A percentile compares a stretch with the other conserved stretches of the same genome.
Conservation (phyloP, 2,888 invertebrate genomes). For the Callyntrura guangdongensis region DNA sequence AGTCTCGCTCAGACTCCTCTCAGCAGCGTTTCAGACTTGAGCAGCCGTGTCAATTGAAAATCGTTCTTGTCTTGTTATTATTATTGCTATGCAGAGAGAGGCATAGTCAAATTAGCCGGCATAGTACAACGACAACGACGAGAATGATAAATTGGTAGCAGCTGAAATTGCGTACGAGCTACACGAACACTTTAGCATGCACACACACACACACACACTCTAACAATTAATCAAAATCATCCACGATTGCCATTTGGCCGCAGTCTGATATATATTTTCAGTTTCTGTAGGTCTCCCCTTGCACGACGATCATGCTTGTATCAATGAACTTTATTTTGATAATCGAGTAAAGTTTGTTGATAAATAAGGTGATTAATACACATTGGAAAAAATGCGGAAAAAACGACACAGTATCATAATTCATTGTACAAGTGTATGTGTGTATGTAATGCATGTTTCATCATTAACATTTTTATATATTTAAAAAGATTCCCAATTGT, state of each 20-base stretch:
- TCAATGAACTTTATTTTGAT: constrained; percentile 16
- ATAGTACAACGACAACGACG: not conserved
- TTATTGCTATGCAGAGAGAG: not conserved
- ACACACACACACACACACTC: not conserved
- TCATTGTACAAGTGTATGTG: not conserved
- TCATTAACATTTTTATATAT: too few species aligned
- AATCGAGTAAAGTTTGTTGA: not conserved
- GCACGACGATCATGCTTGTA: not conserved
- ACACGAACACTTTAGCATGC: not conserved
- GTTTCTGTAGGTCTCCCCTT: not conserved
- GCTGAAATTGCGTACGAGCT: constrained; percentile 30
- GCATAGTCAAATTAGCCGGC: not conserved
- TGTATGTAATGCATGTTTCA: not conserved
- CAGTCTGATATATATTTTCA: not conserved
- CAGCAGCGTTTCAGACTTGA: too few species aligned
- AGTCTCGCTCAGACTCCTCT: too few species aligned
- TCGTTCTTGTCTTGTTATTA: not conserved
- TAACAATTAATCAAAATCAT: too few species aligned
- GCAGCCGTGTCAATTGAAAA: not conserved
- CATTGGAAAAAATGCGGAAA: constrained; percentile 1
- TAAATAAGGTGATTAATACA: not conserved
- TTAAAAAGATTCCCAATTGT: constrained; percentile 1
- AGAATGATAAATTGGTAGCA: constrained; percentile 45
- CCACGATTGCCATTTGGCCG: too few species aligned
- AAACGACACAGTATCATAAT: not conserved